Conservation (phyloP, 2,888 invertebrate species). For the Thymelicus acteon region DNA sequence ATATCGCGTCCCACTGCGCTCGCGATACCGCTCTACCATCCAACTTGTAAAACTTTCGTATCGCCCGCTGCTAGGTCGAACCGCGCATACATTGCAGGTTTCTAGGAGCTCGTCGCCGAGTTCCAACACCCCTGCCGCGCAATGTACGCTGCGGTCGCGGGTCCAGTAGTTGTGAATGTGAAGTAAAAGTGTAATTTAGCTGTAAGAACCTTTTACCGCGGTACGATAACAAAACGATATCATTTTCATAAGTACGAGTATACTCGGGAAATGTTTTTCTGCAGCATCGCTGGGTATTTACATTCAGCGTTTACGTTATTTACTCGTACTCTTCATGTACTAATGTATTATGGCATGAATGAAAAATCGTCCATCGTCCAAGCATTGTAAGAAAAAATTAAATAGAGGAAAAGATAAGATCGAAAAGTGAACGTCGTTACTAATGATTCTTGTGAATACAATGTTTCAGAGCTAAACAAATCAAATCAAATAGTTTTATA, state of each 20-base stretch:
- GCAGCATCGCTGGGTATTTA: slow-evolving; percentile 31
- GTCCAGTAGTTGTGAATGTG: background rate
- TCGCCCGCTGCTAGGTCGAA: background rate
- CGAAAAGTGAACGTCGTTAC: too few species aligned
- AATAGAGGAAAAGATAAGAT: too few species aligned
- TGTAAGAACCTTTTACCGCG: slow-evolving; percentile 36
- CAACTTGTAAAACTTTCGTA: slow-evolving; percentile 9
- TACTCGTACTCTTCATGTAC: slow-evolving; percentile 6
- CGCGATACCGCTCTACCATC: slow-evolving; percentile 20
- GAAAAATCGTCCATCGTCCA: too few species aligned
- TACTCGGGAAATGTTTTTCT: slow-evolving; percentile 29
- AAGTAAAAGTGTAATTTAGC: slow-evolving; percentile 34
- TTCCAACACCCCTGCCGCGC: background rate
- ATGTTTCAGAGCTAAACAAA: too few species aligned
- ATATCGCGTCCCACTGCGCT: slow-evolving; percentile 25
- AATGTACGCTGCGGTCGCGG: background rate
- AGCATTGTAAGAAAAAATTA: too few species aligned
- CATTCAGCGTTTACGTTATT: slow-evolving; percentile 16
- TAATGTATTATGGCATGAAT: too few species aligned
- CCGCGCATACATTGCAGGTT: slow-evolving; percentile 11
- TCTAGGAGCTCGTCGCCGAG: background rate
- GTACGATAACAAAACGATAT: slow-evolving; percentile 37
- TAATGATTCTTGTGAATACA: too few species aligned
- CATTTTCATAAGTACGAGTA: slow-evolving; percentile 35
- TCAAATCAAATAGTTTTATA: too few species aligned